Evolutionary conservation across 1,140 invertebrate genomes (phyloP).

Genomic region (Halictus rubicundus): DNA sequence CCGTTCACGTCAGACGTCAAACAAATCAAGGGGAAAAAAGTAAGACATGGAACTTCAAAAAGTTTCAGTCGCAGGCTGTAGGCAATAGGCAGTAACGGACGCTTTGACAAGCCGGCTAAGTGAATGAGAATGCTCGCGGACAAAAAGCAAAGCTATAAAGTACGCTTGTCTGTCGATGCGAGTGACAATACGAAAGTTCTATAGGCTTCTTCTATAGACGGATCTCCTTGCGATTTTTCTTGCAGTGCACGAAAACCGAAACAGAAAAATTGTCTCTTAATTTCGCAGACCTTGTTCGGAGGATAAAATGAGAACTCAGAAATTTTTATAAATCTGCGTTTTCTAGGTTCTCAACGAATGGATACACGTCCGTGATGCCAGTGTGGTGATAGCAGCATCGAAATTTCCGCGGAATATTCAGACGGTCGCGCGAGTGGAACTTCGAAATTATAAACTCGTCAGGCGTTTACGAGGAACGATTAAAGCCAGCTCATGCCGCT

Average conservation of each 20-base stretch:
- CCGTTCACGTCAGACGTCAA: conserved; percentile 17
- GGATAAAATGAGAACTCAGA: no score
- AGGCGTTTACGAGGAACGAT: conserved; percentile 70
- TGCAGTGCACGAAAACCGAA: background rate
- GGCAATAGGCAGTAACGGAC: conserved; percentile 36
- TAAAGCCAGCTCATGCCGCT: conserved; percentile 60
- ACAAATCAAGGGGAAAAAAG: conserved; percentile 12
- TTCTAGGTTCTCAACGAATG: conserved; percentile 27
- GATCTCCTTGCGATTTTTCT: background rate
- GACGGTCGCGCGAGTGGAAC: conserved; percentile 50
- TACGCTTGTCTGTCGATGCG: conserved; percentile 34
- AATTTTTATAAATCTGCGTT: conserved; percentile 31
- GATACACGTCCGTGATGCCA: conserved; percentile 29
- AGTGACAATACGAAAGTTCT: conserved; percentile 9
- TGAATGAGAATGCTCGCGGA: conserved; percentile 33
- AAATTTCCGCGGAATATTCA: conserved; percentile 63
- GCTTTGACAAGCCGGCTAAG: conserved; percentile 34
- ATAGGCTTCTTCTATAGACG: conserved; percentile 12
- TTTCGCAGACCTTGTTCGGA: no score
- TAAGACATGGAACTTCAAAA: conserved; percentile 25
- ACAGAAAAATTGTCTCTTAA: background rate
- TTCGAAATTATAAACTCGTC: conserved; percentile 72
- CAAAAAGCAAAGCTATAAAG: conserved; percentile 35
- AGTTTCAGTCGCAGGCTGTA: conserved; percentile 26
- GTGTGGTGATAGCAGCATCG: conserved; percentile 30